Percentiles rank a stretch among this genome's conserved stretches.
These are phyloP conservation scores for Speoplatyrhinus poulsoni DNA, from an alignment of 2,113 vertebrate genomes.

Conservation along the genomic window DNA sequence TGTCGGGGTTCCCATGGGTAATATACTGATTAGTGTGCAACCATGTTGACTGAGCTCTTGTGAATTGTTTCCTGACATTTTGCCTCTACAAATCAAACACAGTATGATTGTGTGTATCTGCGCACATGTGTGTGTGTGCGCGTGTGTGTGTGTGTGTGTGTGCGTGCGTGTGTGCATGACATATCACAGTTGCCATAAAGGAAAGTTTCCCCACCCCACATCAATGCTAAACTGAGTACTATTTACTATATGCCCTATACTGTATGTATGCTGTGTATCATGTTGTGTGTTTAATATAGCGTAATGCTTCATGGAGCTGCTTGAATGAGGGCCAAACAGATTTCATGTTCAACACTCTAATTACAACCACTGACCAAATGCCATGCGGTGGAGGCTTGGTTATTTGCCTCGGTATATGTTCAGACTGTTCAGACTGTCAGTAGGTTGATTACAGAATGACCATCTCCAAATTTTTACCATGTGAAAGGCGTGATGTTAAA, in stretches of 20 bases:
- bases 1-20: slow-evolving; percentile 47
- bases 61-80: slow-evolving; percentile 63
- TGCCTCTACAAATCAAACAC: slow-evolving; percentile 41
- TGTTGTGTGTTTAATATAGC: too few species aligned
- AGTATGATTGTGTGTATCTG: slow-evolving; percentile 1
- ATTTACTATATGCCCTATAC: too few species aligned
- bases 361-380: slow-evolving; percentile 36
- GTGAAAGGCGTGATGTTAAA: too few species aligned
- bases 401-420: background rate
- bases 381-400: slow-evolving; percentile 19
- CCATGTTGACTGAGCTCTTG: slow-evolving; percentile 45
- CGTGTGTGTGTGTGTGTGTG: too few species aligned
- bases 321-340: slow-evolving; percentile 24
- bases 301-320: slow-evolving; percentile 1
- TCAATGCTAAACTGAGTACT: too few species aligned
- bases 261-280: too few species aligned
- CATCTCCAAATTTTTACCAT: too few species aligned
- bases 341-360: slow-evolving; percentile 31
- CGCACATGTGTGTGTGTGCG: background rate
- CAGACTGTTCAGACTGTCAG: too few species aligned
- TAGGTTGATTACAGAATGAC: too few species aligned
- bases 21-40: slow-evolving; percentile 62
- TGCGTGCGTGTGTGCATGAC: too few species aligned
- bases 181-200: too few species aligned
- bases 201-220: too few species aligned